Conservation (phyloP, 2,113 vertebrate genomes). For the Corvus cornix region DNA sequence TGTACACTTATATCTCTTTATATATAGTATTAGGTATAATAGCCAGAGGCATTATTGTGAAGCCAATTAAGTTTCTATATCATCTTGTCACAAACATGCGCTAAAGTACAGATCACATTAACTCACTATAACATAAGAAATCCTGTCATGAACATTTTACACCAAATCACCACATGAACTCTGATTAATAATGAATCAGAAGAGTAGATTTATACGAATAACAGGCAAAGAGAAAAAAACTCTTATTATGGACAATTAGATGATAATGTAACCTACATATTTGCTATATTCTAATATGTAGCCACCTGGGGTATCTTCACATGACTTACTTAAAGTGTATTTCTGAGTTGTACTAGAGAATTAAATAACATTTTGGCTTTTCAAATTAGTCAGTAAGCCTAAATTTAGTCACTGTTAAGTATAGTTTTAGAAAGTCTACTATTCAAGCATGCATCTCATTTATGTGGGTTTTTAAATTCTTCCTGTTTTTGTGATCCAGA, state of each 20-base stretch:
- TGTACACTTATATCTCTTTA: not conserved
- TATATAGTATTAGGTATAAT: not conserved
- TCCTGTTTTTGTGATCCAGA: not conserved
- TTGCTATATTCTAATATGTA: conserved; percentile 5
- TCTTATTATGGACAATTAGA: conserved; percentile 23
- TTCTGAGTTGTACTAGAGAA: not conserved
- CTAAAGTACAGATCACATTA: not conserved
- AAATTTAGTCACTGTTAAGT: conserved; percentile 3
- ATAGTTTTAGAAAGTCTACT: conserved; percentile 15
- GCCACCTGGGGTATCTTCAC: conserved; percentile 15
- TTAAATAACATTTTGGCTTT: not conserved
- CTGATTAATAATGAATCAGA: conserved; percentile 73
- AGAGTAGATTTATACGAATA: conserved; percentile 31
- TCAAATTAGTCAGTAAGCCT: conserved; percentile 9
- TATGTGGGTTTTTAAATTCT: not conserved
- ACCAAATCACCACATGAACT: conserved; percentile 39
- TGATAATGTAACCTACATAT: conserved; percentile 33
- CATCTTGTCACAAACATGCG: not conserved
- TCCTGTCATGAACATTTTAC: conserved; percentile 49
- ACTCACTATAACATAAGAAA: conserved; percentile 49
- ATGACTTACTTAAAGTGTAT: not conserved
- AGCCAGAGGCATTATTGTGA: not conserved
- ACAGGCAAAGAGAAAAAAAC: conserved; percentile 23
- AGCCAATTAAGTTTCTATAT: not conserved
- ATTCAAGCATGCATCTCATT: not conserved